Evolutionary conservation across 2,113 vertebrate species (phyloP), one percentile per base, ranked within the genome.

Genomic region (Heterocephalus glaber): DNA sequence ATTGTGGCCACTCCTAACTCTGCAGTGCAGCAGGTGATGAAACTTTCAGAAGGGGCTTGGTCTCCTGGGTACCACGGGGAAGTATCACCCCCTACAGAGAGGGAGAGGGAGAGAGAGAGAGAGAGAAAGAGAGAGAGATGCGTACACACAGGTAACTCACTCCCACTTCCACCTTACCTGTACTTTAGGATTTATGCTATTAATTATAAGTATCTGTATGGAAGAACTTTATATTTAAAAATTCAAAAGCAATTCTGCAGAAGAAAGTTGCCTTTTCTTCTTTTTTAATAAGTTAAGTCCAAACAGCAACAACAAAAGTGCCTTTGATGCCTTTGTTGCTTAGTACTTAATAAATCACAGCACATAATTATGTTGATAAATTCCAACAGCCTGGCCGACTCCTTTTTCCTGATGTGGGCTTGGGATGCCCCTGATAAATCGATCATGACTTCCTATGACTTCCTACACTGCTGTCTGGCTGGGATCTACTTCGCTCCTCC

Each of bases 321-420:
- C 41, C 96, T 97, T 83, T 72, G 26, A 93, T 79, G 63, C 96
- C 89, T 95, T 70, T 80, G 35, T 84, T 89, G 6, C 70, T 91
- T 88, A 17, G 81, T 63, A 94, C 92, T 97, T 97, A 96, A 95
- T 97, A 97, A 98, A 97, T 97, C 79, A 54, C 24, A 0, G 35
- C 91, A 77, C 28, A 65, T 86, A 97, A 96, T 97, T 97, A 88
- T 44, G 63, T 47, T 93, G 96, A 77, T 72, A 94, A 94, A 94
- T 97, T 96, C 61, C 87, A 95, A 7, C 94, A 81, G 87, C 60
- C 10, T 0, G 2, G 13, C 89, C 0, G 61, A 94, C 84, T 96
- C 44, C 88, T 93, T 94, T 97, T 91, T 93, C 63, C 88, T 49
- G 0, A 74, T 82, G 96, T 93, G 1, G 3, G 79, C 28, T 30